These are phyloP conservation scores for Rhopalosiphum padi DNA, from an alignment of 1,140 invertebrate species.

Conservation along the genomic window DNA sequence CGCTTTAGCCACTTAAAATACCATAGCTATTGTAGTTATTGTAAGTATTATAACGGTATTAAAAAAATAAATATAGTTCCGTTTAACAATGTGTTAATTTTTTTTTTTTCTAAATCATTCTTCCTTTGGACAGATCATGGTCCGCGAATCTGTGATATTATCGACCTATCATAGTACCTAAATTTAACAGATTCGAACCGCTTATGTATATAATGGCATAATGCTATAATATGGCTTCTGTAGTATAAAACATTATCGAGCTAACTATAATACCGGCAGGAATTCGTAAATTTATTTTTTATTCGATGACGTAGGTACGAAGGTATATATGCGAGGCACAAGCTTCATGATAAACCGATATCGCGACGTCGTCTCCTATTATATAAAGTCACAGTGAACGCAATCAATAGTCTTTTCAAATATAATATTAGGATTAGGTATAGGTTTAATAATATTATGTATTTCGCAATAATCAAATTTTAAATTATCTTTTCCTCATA, in stretches of 20 bases:
- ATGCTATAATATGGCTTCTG: not conserved
- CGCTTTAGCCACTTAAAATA: not conserved
- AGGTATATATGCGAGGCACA: not conserved
- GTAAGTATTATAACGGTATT: not conserved
- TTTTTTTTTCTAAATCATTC: not conserved
- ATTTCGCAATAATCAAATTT: not conserved
- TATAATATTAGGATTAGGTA: not conserved
- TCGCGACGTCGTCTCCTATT: not conserved
- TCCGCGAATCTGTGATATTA: not conserved
- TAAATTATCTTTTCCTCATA: not conserved
- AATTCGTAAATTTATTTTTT: slow-evolving; percentile 5
- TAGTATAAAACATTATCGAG: not conserved
- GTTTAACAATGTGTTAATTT: not conserved
- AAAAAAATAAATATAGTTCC: not conserved
- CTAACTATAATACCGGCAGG: not conserved
- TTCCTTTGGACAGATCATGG: not conserved
- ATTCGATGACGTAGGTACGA: not conserved
- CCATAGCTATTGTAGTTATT: too few relatives aligned
- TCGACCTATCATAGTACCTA: not conserved
- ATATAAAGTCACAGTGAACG: not conserved
- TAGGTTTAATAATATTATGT: not conserved
- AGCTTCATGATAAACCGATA: not conserved
- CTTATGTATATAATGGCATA: too few relatives aligned
- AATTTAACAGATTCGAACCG: too few relatives aligned
- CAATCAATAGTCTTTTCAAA: not conserved